Evolutionary conservation across 2,888 invertebrate species (phyloP).

Genomic region (Stenurella melanura): DNA sequence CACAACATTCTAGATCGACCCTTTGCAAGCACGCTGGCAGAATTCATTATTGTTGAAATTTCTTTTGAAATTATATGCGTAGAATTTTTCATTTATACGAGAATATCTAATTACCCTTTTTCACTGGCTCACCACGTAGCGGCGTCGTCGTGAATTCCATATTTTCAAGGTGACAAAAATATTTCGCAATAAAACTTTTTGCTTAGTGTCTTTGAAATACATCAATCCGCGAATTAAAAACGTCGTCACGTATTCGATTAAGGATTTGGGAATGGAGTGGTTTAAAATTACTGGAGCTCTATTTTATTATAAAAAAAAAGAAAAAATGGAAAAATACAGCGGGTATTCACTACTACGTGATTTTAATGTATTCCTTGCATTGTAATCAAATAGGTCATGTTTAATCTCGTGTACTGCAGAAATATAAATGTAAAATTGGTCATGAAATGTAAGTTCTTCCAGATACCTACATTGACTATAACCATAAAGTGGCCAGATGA

Average conservation of each 20-base stretch:
- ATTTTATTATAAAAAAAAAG: constrained; percentile 17
- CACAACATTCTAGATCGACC: neutral
- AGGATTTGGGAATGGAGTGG: constrained; percentile 18
- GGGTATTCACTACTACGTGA: constrained; percentile 10
- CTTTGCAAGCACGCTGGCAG: neutral
- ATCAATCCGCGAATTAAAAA: constrained; percentile 26
- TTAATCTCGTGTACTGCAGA: neutral
- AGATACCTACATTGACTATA: neutral
- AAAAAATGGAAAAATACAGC: constrained; percentile 3
- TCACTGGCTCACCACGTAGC: neutral
- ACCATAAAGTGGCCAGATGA: no score
- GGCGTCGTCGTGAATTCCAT: neutral
- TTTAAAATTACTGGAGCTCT: constrained; percentile 24
- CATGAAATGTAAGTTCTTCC: neutral
- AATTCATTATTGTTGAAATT: constrained; percentile 11
- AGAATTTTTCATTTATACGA: constrained; percentile 16
- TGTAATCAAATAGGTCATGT: neutral
- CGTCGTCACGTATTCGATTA: constrained; percentile 38
- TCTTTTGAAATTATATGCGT: neutral
- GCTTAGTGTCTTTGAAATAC: constrained; percentile 25
- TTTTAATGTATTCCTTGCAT: neutral
- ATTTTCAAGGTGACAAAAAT: neutral
- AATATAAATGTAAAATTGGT: neutral
- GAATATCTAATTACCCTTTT: constrained; percentile 26
- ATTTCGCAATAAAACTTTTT: constrained; percentile 13